Conservation (phyloP, 2,113 vertebrate species). For the Plectropomus leopardus region DNA sequence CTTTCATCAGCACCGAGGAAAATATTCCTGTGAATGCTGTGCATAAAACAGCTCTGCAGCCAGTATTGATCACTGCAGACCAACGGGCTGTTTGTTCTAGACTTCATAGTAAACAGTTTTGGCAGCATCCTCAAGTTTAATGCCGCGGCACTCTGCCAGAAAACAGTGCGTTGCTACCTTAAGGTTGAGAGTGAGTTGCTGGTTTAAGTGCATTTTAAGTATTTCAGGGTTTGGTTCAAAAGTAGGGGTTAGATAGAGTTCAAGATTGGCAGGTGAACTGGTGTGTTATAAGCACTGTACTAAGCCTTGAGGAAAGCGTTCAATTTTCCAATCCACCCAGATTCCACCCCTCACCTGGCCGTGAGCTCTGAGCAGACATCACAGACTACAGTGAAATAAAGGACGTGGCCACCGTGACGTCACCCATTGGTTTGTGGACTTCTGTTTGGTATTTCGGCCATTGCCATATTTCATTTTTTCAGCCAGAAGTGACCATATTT, state of each 20-base stretch:
- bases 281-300: not conserved
- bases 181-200: not conserved
- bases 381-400: no score
- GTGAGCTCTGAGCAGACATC: no score
- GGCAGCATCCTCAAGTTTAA: not conserved
- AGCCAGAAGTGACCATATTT: no score
- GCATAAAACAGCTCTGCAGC: not conserved
- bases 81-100: not conserved
- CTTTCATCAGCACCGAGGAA: not conserved
- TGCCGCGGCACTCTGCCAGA: not conserved
- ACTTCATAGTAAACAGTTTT: not conserved
- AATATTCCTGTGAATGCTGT: not conserved
- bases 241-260: not conserved
- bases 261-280: not conserved
- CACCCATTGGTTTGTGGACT: no score
- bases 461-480: no score
- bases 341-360: no score
- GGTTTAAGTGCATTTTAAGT: not conserved
- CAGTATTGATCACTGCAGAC: not conserved
- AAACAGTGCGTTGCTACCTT: not conserved
- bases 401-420: no score
- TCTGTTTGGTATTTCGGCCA: no score
- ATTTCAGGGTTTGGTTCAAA: not conserved
- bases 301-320: no score
- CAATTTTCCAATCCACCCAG: no score